Base-by-base conservation (phyloP, 2,797 vertebrate genomes). In the Adrianichthys oophorus region DNA sequence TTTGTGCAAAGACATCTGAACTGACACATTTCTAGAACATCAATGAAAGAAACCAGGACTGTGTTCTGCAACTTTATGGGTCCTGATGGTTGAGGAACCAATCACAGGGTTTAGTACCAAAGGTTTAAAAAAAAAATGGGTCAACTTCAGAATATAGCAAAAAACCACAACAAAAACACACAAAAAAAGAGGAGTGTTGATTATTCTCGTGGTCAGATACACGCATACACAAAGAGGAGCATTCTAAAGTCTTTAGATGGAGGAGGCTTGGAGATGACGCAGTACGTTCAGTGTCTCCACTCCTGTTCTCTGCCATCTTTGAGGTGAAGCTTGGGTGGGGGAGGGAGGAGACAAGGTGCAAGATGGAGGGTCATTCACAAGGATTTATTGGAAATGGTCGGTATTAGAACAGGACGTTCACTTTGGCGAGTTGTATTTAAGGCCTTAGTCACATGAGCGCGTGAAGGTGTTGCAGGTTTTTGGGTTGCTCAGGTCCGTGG, bases 211-310 rank as follows among this genome's bases (percentile, higher is more conserved):
- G 55, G 4, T 48, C 62, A 56, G 14, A 73, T 64, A 72, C 5
- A 80, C 63, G 65, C 15, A 65, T 24, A 79, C 59, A 60, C 52
- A 70, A 68, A 65, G 71, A 53, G 72, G 67, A 66, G 72, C 73
- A 60, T 74, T 85, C 52, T 43, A 67, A 37, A 82, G 79, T 82
- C 69, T 63, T 61, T 73, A 71, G 68, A 67, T 68, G 59, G 74
- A 63, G 61, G 49, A 41, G 62, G 64, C 57, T 62, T 72, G 74
- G 62, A 83, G 59, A 64, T 60, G 19, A 53, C 41, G 67, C 61
- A 56, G 56, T 18, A 50, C 24, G 57, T 63, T 29, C 63, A 62
- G 49, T 21, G 42, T 57, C 56, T 64, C 41, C 68, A 62, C 52
- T 53, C 23, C 52, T 67, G 52, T 54, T 68, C 58, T 76, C 56